phyloP scores from a whole-genome alignment of 2,113 vertebrate species.

The Colinus virginianus region DNA sequence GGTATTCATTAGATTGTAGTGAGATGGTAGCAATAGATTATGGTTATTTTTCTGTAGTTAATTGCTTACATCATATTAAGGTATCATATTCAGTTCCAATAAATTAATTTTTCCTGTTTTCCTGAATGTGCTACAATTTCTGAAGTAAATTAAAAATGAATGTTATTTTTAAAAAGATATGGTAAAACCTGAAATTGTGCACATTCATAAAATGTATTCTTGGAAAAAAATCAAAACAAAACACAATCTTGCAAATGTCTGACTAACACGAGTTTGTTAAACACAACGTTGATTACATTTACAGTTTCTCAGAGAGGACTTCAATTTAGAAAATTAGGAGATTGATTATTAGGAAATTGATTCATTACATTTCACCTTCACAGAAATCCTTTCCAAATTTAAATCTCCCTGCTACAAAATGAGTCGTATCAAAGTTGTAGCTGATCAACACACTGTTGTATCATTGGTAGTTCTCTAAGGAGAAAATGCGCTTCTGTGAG shows the following conservation, averaged over 20 bases:
- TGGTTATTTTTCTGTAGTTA: neutral
- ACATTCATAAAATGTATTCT: neutral
- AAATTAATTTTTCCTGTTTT: neutral
- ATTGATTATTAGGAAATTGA: neutral
- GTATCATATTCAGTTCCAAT: neutral
- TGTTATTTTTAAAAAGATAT: neutral
- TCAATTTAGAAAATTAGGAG: neutral
- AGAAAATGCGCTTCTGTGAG: neutral
- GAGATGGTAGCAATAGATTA: neutral
- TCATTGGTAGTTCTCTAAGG: neutral
- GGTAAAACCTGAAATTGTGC: neutral
- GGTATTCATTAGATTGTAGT: neutral
- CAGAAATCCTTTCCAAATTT: neutral
- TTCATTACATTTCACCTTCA: neutral
- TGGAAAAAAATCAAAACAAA: neutral
- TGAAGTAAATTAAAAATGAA: neutral
- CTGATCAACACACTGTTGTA: neutral
- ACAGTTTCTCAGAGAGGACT: neutral
- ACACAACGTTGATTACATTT: neutral
- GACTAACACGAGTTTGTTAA: neutral
- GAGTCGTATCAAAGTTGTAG: neutral
- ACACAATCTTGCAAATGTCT: neutral
- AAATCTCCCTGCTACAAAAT: neutral
- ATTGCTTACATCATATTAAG: neutral
- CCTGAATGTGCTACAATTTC: neutral